Percentiles rank a stretch among this genome's conserved stretches.
Evolutionary conservation across 2,888 invertebrate genomes (phyloP).

Genomic region (Campopleginae sp.): DNA sequence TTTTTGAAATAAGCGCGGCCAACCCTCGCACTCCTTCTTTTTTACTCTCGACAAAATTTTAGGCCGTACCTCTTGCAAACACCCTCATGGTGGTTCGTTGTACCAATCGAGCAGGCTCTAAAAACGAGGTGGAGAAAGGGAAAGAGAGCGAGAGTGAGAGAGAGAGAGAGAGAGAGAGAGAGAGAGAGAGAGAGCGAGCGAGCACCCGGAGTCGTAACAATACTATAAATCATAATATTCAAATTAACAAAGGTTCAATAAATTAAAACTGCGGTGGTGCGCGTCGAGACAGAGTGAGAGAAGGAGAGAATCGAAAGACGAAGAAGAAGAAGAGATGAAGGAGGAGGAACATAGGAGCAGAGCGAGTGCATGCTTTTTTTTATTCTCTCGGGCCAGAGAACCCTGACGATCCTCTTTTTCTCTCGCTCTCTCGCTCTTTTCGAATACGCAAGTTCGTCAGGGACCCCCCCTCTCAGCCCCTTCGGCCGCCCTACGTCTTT

Average conservation of each 20-base stretch:
- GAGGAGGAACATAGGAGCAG: conserved; percentile 14
- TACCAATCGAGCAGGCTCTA: conserved; percentile 51
- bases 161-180: conserved; percentile 53
- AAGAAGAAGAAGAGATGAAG: conserved; percentile 13
- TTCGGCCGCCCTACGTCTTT: conserved; percentile 62
- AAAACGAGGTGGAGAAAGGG: conserved; percentile 55
- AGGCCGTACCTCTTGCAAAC: conserved; percentile 38
- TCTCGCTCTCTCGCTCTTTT: conserved; percentile 27
- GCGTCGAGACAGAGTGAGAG: conserved; percentile 63
- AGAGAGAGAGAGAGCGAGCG: conserved; percentile 52
- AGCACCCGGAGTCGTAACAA: conserved; percentile 73
- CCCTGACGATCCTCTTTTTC: conserved; percentile 41
- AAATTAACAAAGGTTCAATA: conserved; percentile 77
- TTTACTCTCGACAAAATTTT: conserved; percentile 31
- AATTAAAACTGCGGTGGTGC: conserved; percentile 74
- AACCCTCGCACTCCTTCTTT: conserved; percentile 38
- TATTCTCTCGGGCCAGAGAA: conserved; percentile 18
- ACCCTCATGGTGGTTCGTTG: conserved; percentile 41
- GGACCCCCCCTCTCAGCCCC: conserved; percentile 58
- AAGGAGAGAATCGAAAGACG: conserved; percentile 31
- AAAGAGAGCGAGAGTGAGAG: conserved; percentile 57
- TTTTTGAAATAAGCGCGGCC: conserved; percentile 24
- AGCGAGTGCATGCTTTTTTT: conserved; percentile 18
- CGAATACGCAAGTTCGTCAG: conserved; percentile 63
- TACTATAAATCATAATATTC: conserved; percentile 76